Percentiles rank a stretch among this genome's conserved stretches.
phyloP scores from a whole-genome alignment of 2,113 vertebrate genomes.

The Microcebus lehilahytsara region DNA sequence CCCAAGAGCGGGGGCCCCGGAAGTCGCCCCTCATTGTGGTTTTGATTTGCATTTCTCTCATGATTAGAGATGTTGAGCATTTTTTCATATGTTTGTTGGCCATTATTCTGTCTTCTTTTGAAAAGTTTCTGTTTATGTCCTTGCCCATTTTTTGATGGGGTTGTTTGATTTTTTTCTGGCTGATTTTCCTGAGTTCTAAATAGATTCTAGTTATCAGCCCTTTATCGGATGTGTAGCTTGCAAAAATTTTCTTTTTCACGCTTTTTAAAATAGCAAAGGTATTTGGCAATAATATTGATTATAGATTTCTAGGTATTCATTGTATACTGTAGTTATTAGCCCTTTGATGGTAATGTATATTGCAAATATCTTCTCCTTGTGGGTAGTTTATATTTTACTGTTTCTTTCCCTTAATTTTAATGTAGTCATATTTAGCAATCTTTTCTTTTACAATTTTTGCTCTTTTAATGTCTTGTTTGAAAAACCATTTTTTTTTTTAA shows the following conservation, averaged over 20 bases:
- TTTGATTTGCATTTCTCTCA: too few species aligned
- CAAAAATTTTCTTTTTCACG: not conserved
- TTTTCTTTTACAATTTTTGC: not conserved
- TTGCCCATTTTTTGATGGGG: too few species aligned
- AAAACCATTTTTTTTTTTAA: not conserved
- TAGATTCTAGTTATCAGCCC: too few species aligned
- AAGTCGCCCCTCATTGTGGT: too few species aligned
- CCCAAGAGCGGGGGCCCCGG: too few species aligned
- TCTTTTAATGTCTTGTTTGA: not conserved
- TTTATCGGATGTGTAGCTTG: too few species aligned
- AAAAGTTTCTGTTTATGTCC: too few species aligned
- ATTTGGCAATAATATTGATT: not conserved
- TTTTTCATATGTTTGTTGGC: too few species aligned
- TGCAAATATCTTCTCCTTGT: not conserved
- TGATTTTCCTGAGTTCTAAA: too few species aligned
- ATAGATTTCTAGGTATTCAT: not conserved
- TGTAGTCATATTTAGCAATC: not conserved
- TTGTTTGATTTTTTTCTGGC: too few species aligned
- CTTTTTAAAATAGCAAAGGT: not conserved
- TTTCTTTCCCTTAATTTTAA: not conserved
- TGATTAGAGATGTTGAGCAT: too few species aligned
- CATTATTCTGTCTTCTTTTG: too few species aligned
- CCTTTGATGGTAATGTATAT: not conserved
- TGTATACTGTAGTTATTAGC: not conserved
- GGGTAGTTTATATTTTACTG: not conserved